Base-by-base conservation (phyloP, 1,140 invertebrate genomes). In the Zaprionus taronus region DNA sequence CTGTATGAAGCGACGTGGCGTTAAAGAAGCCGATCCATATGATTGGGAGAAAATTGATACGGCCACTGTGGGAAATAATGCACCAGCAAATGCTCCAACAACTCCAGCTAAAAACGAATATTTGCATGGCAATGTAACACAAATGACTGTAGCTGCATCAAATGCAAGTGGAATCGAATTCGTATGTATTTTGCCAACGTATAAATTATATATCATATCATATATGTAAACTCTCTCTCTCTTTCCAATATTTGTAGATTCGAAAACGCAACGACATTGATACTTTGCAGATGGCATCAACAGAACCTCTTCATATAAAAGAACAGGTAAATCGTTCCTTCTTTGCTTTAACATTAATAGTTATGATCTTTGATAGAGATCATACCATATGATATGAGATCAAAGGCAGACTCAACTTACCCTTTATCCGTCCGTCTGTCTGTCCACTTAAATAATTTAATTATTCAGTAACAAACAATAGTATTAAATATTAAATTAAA, bases 1-100 rank as follows among this genome's bases (percentile, higher is more conserved):
- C 26, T 99, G 98, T 93, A 99, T 99, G 96, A 98, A 98, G 92
- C 94, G 98, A 1, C 95, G 98, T 49, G 97, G 97, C 15, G 97
- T 99, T 15, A 96, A 97, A 79, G 95, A 97, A 66, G 94, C 95
- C 0, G 98, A 99, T 94, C 97, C 97, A 1, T 99, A 97, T 92
- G 98, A 99, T 93, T 99, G 98, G 98, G 98, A 99, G 94, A 97
- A 97, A 93, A 94, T 95, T 22, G 94, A 92, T 41, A 67, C 79
- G 12, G 60, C 79, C 24, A 51, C 64, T 36, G 64, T 79, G 56
- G 76, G 80, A 7, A 82, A 72, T 15, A 84, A 72, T 75, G 28
- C 79, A 57, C 49, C 72, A 5, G 64, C 62, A 44, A 91, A 84
- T 64, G 69, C 76, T 7, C 70, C 68, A 26, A 28, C 71, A 36